Evolutionary conservation across 1,140 invertebrate genomes (phyloP), one percentile per base, ranked within the genome.

Genomic region (Solen grandis): DNA sequence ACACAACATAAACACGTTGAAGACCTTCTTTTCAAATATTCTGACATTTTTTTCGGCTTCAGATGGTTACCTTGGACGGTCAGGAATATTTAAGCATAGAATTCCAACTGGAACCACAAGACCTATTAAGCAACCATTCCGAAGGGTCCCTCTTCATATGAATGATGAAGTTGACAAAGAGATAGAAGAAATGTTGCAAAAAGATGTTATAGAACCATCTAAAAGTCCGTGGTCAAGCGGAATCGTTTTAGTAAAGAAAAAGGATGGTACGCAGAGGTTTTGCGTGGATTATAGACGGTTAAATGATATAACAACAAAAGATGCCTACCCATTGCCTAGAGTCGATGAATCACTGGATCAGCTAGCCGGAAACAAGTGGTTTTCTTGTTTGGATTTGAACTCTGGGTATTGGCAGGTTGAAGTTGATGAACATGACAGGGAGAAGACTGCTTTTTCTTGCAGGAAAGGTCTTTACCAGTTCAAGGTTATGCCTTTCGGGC

Each of bases 201-300:
- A 66, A 59, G 65, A 63, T 5, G 55, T 82, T 0, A 82, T 82
- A 22, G 83, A 84, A 46, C 66, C 74, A 8, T 77, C 68, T 0
- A 82, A 65, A 27, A 78, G 79, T 57, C 50, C 83, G 29, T 84
- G 83, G 80, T 63, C 78, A 41, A 76, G 78, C 1, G 54, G 68
- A 14, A 52, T 73, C 2, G 81, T 83, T 16, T 36, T 85, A 4
- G 91, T 93, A 0, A 38, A 86, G 22, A 94, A 94, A 77, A 59
- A 87, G 0, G 86, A 93, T 84, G 92, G 92, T 16, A 79, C 85
- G 19, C 82, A 92, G 35, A 81, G 93, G 33, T 87, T 94, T 46
- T 93, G 93, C 84, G 91, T 88, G 3, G 93, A 94, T 86, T 94
- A 92, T 86, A 93, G 81, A 22, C 38, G 52, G 13, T 60, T 85